Evolutionary conservation across 1,140 invertebrate species (phyloP).

Genomic region (Papilio polytes): DNA sequence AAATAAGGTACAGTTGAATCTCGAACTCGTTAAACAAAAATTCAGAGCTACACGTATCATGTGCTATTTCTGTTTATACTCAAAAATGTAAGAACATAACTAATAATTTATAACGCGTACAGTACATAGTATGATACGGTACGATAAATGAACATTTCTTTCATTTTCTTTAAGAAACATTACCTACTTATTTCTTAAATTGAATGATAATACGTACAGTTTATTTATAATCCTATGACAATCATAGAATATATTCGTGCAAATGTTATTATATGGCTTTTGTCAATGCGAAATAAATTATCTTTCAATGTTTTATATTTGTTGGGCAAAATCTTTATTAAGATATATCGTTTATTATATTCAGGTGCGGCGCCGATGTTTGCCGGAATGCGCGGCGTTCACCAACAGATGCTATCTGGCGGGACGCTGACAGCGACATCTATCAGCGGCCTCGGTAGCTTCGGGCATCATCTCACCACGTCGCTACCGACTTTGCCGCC

Average conservation of each 20-base stretch:
- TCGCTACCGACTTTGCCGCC: slow-evolving; percentile 59
- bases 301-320: too few relatives aligned
- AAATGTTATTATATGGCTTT: too few relatives aligned
- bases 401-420: slow-evolving; percentile 71
- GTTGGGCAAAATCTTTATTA: background rate
- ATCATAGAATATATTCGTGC: too few relatives aligned
- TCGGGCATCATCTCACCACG: slow-evolving; percentile 58
- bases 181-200: background rate
- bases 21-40: background rate
- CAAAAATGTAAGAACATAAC: slow-evolving; percentile 6
- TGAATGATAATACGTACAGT: too few relatives aligned
- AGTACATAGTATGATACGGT: background rate
- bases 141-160: background rate
- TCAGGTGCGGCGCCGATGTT: slow-evolving; percentile 68
- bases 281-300: background rate
- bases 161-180: background rate
- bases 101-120: slow-evolving; percentile 14
- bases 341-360: slow-evolving; percentile 29
- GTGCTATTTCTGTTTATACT: slow-evolving; percentile 19
- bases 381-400: slow-evolving; percentile 69
- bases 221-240: too few relatives aligned
- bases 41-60: background rate
- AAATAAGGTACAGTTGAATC: background rate
- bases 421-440: slow-evolving; percentile 57
- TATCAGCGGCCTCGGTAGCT: slow-evolving; percentile 63